Percentiles rank a stretch among this genome's conserved stretches.
Evolutionary conservation across 2,113 vertebrate genomes (phyloP).

Genomic region (Psilopsiagon aymara): DNA sequence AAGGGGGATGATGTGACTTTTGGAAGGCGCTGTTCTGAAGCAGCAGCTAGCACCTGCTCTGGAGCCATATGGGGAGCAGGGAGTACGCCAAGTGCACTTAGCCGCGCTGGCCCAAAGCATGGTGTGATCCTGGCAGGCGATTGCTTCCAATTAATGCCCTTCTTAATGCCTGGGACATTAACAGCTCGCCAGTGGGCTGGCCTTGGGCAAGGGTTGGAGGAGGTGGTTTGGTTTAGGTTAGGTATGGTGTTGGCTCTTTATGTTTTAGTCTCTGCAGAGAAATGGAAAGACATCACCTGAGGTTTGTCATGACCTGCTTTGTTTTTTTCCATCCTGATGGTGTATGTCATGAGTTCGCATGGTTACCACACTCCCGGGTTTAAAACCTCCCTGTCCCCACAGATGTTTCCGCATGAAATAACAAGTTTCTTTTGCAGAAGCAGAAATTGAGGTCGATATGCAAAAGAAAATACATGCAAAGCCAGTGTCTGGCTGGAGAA

Average conservation of each 20-base stretch:
- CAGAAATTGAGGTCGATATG: conserved; percentile 35
- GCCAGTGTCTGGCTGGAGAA: neutral
- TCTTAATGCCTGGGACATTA: neutral
- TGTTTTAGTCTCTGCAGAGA: neutral
- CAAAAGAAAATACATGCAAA: neutral
- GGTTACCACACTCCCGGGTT: neutral
- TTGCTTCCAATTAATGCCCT: neutral
- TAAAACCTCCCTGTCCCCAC: neutral
- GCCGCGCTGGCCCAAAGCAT: neutral
- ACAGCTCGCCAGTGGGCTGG: neutral
- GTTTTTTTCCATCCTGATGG: conserved; percentile 18
- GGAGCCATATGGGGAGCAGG: neutral
- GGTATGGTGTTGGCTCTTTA: neutral
- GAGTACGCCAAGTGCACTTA: neutral
- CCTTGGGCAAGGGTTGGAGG: neutral
- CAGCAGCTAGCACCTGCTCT: neutral
- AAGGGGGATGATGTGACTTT: neutral
- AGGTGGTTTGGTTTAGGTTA: neutral
- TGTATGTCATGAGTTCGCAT: neutral
- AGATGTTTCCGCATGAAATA: conserved; percentile 49
- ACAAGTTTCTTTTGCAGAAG: conserved; percentile 23
- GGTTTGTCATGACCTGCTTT: neutral
- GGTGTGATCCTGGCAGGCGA: neutral
- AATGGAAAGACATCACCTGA: neutral
- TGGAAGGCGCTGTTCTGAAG: neutral